Evolutionary conservation across 1,140 invertebrate species (phyloP), one percentile per base, ranked within the genome.

Genomic region (Campoletis sonorensis): DNA sequence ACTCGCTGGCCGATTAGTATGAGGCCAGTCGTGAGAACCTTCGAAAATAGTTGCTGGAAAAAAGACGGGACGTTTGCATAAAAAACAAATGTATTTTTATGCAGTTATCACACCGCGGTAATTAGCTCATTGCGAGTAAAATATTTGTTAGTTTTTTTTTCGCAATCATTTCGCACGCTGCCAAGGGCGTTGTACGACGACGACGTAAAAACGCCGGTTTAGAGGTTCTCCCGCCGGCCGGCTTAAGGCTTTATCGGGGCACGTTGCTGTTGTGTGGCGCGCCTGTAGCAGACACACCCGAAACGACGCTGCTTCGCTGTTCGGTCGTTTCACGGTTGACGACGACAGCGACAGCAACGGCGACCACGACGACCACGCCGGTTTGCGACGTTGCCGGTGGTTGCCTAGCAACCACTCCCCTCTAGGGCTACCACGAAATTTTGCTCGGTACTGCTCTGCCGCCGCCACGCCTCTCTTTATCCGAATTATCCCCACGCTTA

Each of bases 311-410:
- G 61, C 61, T 64, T 64, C 61, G 61, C 23, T 64, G 8, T 45
- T 45, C 40, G 40, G 40, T 45, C 61, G 61, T 64, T n/a, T 64
- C 61, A 64, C 61, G 21, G 61, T 64, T 64, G 61, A 64, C 61
- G 84, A 84, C 87, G 40, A 45, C 40, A 45, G 40, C 40, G 40
- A 45, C 40, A 45, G 40, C 40, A 45, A 45, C 40, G 40, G 40
- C 40, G 40, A 45, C 40, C 5, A 45, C 2, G 87, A 88, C 89
- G 88, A 87, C 88, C 85, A 87, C 87, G 88, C 85, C 81, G 84
- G 83, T 84, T 82, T 87, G 87, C 88, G 80, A 82, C 85, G 86
- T 89, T 87, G 83, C 86, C 86, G 79, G 88, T 90, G 11, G 51
- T 54, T 89, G 89, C 89, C 81, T 86, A 87, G 89, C 87, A 89